Conservation (phyloP, 2,113 vertebrate genomes). For the Hystrix cristata region DNA sequence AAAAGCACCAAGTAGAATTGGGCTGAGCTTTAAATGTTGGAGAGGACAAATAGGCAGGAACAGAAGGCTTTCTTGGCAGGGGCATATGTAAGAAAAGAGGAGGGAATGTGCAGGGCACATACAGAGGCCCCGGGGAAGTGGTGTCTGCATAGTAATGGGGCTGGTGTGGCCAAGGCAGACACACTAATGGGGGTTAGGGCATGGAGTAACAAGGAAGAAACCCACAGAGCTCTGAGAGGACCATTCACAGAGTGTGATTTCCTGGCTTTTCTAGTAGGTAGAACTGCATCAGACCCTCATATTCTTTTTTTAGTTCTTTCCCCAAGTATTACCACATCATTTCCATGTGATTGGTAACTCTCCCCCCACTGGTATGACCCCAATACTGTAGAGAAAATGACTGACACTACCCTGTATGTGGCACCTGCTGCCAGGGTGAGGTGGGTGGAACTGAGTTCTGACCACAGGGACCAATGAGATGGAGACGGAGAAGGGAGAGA, state of each 20-base stretch:
- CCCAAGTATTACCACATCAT: background rate
- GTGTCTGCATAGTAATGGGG: too few relatives aligned
- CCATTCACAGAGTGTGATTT: background rate
- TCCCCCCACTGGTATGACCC: background rate
- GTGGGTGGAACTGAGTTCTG: background rate
- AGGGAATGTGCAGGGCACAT: fast-evolving
- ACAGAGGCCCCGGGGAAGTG: too few relatives aligned
- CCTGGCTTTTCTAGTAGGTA: background rate
- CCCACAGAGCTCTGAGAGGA: background rate
- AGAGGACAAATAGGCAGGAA: background rate
- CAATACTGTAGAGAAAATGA: background rate
- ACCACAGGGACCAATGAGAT: background rate
- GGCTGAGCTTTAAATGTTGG: background rate
- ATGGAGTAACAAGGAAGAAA: background rate
- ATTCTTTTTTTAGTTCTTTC: background rate
- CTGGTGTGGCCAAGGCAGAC: too few relatives aligned
- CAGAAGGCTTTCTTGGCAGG: background rate
- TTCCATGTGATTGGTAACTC: background rate
- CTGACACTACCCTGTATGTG: fast-evolving
- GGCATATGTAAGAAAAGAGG: background rate
- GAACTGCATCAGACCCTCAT: too few relatives aligned
- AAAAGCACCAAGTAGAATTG: background rate
- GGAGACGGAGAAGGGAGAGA: background rate
- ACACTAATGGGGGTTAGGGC: fast-evolving
- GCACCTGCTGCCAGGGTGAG: background rate